Percentiles rank a stretch among this genome's conserved stretches.
These are phyloP conservation scores for Dolomedes plantarius DNA, from an alignment of 2,888 invertebrate genomes.

Conservation along the genomic window DNA sequence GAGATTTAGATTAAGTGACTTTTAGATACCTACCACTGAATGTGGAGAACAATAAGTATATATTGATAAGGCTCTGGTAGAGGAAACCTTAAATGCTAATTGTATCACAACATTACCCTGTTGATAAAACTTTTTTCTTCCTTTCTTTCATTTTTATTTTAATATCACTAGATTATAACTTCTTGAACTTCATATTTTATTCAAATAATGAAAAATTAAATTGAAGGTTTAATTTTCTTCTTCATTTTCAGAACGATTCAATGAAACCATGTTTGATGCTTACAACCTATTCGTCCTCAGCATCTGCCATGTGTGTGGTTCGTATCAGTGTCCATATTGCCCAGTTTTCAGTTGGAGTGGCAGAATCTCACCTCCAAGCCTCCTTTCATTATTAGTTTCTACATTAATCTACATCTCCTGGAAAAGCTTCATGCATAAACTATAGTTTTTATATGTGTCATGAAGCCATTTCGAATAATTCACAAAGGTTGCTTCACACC, in stretches of 20 bases:
- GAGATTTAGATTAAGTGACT: too few relatives aligned
- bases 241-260: conserved; percentile 86
- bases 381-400: not conserved
- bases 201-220: too few relatives aligned
- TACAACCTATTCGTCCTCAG: conserved; percentile 89
- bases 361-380: conserved; percentile 1
- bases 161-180: too few relatives aligned
- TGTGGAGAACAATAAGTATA: too few relatives aligned
- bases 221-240: too few relatives aligned
- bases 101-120: too few relatives aligned
- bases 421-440: not conserved
- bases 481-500: not conserved
- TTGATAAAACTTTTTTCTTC: too few relatives aligned
- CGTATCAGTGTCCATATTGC: conserved; percentile 95
- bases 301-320: conserved; percentile 95
- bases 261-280: conserved; percentile 93
- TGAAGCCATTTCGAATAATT: not conserved
- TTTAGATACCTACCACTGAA: too few relatives aligned
- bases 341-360: conserved; percentile 77
- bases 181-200: too few relatives aligned
- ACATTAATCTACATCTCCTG: not conserved
- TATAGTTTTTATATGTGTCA: not conserved
- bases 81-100: too few relatives aligned
- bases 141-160: too few relatives aligned
- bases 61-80: too few relatives aligned